Percentiles rank a stretch among this genome's conserved stretches.
These are phyloP conservation scores for Pseudorectes ferrugineus DNA, from an alignment of 2,113 vertebrate genomes.

Conservation along the genomic window DNA sequence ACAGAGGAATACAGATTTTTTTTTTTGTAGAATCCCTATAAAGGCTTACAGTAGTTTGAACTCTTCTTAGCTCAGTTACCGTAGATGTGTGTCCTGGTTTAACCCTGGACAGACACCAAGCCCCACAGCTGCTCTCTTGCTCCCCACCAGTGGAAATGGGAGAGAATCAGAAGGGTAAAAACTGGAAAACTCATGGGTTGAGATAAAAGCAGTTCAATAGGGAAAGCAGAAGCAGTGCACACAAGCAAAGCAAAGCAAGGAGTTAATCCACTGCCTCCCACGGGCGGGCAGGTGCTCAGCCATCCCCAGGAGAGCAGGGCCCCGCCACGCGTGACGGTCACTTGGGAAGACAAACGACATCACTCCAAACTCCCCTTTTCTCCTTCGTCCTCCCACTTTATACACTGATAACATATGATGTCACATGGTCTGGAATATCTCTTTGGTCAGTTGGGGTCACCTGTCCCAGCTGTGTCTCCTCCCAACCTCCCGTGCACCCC, in stretches of 20 bases:
- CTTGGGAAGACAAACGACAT: not conserved
- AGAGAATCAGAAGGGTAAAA: not conserved
- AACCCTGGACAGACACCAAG: not conserved
- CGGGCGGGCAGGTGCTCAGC: accelerated
- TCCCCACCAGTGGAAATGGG: accelerated
- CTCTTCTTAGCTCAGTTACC: not conserved
- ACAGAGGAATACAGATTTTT: not conserved
- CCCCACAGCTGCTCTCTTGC: not conserved
- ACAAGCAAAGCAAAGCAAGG: not conserved
- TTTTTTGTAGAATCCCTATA: not conserved
- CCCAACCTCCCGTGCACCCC: not conserved
- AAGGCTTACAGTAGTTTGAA: not conserved
- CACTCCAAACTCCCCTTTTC: not conserved
- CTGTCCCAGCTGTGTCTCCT: not conserved
- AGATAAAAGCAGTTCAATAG: not conserved
- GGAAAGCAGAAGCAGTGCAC: accelerated
- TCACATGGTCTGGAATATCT: not conserved
- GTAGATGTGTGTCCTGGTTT: not conserved
- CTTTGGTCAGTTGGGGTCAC: not conserved
- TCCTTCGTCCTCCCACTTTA: not conserved
- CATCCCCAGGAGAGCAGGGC: not conserved
- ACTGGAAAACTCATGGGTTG: not conserved
- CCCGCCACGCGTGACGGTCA: accelerated
- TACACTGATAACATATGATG: not conserved
- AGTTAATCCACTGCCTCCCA: not conserved